Evolutionary conservation across 1,140 invertebrate genomes (phyloP).

Genomic region (Spodoptera frugiperda): DNA sequence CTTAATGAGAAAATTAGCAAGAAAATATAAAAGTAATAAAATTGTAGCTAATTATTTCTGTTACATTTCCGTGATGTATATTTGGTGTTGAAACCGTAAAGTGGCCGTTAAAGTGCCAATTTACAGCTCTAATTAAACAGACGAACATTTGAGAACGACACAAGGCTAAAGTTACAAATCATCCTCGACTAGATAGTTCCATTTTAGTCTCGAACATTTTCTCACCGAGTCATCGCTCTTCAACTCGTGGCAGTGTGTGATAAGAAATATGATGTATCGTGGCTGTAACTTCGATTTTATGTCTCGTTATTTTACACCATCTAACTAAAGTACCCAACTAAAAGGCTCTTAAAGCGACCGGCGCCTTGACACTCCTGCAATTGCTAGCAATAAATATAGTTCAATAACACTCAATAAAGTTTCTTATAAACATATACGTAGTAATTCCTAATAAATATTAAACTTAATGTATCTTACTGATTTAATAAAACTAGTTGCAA

Average conservation of each 20-base stretch:
- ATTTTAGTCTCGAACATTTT: slow-evolving; percentile 21
- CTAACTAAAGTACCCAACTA: slow-evolving; percentile 6
- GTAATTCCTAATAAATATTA: slow-evolving; percentile 15
- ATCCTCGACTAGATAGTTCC: neutral
- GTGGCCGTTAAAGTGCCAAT: slow-evolving; percentile 16
- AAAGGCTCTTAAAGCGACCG: slow-evolving; percentile 2
- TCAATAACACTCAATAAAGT: neutral
- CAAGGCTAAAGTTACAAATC: slow-evolving; percentile 24
- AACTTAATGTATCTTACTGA: slow-evolving; percentile 17
- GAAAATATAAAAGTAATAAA: too few relatives aligned
- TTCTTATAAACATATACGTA: neutral
- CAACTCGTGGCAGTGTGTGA: slow-evolving; percentile 22
- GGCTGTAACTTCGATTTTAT: slow-evolving; percentile 24
- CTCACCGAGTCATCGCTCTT: slow-evolving; percentile 19
- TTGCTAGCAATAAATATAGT: slow-evolving; percentile 4
- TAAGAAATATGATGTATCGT: slow-evolving; percentile 32
- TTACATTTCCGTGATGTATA: neutral
- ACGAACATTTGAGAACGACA: neutral
- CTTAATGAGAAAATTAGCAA: too few relatives aligned
- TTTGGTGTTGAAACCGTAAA: neutral
- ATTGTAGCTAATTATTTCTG: too few relatives aligned
- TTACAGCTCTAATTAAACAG: neutral
- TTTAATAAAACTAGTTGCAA: slow-evolving; percentile 28
- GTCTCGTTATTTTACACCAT: slow-evolving; percentile 24
- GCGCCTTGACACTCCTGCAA: neutral